Evolutionary conservation across 2,113 vertebrate genomes (phyloP).

Genomic region (Forbesichthys papilliferus): DNA sequence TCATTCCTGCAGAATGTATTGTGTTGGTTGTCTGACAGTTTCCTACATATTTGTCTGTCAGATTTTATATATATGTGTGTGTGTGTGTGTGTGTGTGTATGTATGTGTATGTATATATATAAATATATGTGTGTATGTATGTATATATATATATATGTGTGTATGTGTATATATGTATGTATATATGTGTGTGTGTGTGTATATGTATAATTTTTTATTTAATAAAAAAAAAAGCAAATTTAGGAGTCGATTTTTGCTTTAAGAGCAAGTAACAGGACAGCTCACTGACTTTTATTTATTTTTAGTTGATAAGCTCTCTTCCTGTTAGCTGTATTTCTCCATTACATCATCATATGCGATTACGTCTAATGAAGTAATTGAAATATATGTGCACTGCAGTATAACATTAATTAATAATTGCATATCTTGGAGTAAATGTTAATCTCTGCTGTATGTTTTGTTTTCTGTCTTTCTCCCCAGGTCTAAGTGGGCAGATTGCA

Average conservation of each 20-base stretch:
- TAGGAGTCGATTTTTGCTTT: slow-evolving; percentile 15
- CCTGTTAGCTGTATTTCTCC: not conserved
- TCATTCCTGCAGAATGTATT: slow-evolving; percentile 7
- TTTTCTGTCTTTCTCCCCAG: slow-evolving; percentile 70
- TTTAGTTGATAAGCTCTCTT: not conserved
- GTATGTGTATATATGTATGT: too few species aligned
- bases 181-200: too few species aligned
- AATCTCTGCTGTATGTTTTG: not conserved
- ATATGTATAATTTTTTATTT: too few species aligned
- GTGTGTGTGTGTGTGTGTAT: too few species aligned
- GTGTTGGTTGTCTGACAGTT: not conserved
- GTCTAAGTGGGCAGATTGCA: slow-evolving; percentile 92
- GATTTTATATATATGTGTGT: not conserved
- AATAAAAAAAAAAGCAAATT: not conserved
- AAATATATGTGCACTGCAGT: not conserved
- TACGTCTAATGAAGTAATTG: too few species aligned
- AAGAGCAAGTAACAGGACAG: not conserved
- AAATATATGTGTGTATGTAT: too few species aligned
- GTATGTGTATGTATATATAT: too few species aligned
- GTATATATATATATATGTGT: too few species aligned
- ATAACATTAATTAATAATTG: not conserved
- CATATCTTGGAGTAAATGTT: not conserved
- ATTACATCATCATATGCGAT: not conserved
- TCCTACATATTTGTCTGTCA: not conserved
- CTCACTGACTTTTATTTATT: slow-evolving; percentile 21